Evolutionary conservation across 2,888 invertebrate species (phyloP).

Genomic region (Acronicta leporina): DNA sequence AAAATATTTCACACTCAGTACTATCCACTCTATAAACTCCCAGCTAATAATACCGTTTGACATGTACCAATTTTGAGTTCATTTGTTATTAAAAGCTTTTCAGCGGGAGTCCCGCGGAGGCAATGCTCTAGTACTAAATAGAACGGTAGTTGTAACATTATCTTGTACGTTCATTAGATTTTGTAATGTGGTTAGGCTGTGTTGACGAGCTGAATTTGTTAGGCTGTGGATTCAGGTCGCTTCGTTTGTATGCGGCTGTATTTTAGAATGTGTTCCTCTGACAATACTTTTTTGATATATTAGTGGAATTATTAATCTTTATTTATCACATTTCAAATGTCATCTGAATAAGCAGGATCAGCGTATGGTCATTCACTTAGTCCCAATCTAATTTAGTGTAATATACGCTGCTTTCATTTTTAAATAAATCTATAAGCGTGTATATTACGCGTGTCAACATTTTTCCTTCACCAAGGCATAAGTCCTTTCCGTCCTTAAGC

Average conservation of each 20-base stretch:
- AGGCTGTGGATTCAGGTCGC: constrained; percentile 27
- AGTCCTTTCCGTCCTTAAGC: too few relatives aligned
- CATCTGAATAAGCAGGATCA: too few relatives aligned
- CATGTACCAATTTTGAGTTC: constrained; percentile 88
- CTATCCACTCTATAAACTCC: constrained; percentile 53
- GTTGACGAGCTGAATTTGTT: constrained; percentile 35
- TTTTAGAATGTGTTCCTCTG: constrained; percentile 3
- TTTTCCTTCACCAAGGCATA: too few relatives aligned
- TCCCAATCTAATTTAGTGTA: too few relatives aligned
- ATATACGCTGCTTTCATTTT: too few relatives aligned
- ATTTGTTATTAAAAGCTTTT: constrained; percentile 89
- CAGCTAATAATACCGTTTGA: constrained; percentile 86
- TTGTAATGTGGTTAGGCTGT: constrained; percentile 44
- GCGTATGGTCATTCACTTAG: too few relatives aligned
- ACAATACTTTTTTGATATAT: not conserved
- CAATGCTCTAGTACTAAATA: constrained; percentile 51
- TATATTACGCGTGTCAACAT: too few relatives aligned
- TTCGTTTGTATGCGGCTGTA: constrained; percentile 14
- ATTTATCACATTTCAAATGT: too few relatives aligned
- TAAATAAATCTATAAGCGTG: too few relatives aligned
- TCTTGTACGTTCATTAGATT: constrained; percentile 48
- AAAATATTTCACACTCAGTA: constrained; percentile 16
- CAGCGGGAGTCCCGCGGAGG: constrained; percentile 64
- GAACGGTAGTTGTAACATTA: constrained; percentile 50
- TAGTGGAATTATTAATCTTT: too few relatives aligned